phyloP scores from a whole-genome alignment of 2,797 vertebrate species.

The Leptatherina wallacei region DNA sequence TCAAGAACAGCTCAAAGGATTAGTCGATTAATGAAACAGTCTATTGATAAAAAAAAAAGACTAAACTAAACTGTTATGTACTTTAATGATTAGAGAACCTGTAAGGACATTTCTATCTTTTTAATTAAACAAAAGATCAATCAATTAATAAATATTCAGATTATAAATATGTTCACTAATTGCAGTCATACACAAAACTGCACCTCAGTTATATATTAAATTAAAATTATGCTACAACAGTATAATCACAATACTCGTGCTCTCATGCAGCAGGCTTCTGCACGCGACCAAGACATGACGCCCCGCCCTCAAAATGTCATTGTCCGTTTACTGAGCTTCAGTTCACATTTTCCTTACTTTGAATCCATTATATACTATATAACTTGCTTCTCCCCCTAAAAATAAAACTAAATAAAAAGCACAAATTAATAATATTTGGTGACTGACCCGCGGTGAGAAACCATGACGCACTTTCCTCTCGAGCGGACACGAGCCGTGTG shows the following conservation, averaged over 20 bases:
- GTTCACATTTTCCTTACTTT: background rate
- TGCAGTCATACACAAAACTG: background rate
- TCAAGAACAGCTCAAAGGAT: background rate
- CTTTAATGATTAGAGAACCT: background rate
- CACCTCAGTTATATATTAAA: background rate
- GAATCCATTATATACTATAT: background rate
- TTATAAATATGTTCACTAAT: background rate
- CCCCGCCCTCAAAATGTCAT: background rate
- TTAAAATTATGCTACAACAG: background rate
- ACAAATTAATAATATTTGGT: background rate
- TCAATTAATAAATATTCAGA: background rate
- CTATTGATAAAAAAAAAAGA: background rate
- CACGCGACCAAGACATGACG: background rate
- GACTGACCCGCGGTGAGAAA: slow-evolving; percentile 69
- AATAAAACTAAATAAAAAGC: background rate
- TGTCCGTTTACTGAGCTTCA: background rate
- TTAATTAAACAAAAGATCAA: background rate
- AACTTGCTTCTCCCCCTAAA: too few relatives aligned
- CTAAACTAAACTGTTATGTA: too few relatives aligned
- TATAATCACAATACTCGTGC: too few relatives aligned
- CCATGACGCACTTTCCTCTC: slow-evolving; percentile 60
- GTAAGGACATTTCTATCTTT: background rate
- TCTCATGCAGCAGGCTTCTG: background rate
- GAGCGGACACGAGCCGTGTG: slow-evolving; percentile 12
- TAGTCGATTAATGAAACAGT: background rate